Conservation (phyloP, 1,140 invertebrate species). For the Aphaenogaster floridana region DNA sequence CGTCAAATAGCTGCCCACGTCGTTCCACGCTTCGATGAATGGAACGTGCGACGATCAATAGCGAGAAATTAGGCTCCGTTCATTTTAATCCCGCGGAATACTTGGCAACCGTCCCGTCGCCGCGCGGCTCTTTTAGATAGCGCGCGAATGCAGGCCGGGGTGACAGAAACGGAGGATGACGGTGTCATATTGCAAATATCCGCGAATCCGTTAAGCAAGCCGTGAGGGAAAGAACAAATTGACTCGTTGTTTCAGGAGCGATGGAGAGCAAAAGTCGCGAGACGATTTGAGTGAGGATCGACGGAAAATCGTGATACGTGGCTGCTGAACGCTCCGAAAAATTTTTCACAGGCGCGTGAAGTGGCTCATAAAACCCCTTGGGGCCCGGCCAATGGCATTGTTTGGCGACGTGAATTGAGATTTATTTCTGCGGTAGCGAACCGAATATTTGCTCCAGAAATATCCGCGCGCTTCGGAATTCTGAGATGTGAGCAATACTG, state of each 20-base stretch:
- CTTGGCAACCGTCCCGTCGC: conserved; percentile 31
- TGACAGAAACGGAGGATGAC: conserved; percentile 21
- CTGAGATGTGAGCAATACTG: neutral
- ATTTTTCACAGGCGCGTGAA: conserved; percentile 1
- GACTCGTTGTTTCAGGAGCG: neutral
- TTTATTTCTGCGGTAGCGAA: conserved; percentile 24
- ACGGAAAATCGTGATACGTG: neutral
- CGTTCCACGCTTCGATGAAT: neutral
- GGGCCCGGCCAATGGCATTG: conserved; percentile 2
- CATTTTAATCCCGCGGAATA: conserved; percentile 29
- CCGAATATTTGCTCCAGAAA: conserved; percentile 17
- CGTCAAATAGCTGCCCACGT: neutral
- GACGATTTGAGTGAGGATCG: neutral
- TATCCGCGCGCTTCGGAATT: neutral
- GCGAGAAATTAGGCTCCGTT: conserved; percentile 11
- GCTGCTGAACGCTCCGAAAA: neutral
- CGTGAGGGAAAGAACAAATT: neutral
- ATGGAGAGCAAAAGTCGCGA: no score
- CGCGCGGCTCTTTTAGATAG: conserved; percentile 38
- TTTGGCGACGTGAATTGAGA: conserved; percentile 1
- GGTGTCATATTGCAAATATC: conserved; percentile 41
- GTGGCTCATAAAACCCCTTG: conserved; percentile 30
- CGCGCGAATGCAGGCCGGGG: conserved; percentile 11
- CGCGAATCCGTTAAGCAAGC: neutral
- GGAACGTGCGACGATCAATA: neutral